Evolutionary conservation across 2,113 vertebrate species (phyloP).

Genomic region (Rallus limicola): DNA sequence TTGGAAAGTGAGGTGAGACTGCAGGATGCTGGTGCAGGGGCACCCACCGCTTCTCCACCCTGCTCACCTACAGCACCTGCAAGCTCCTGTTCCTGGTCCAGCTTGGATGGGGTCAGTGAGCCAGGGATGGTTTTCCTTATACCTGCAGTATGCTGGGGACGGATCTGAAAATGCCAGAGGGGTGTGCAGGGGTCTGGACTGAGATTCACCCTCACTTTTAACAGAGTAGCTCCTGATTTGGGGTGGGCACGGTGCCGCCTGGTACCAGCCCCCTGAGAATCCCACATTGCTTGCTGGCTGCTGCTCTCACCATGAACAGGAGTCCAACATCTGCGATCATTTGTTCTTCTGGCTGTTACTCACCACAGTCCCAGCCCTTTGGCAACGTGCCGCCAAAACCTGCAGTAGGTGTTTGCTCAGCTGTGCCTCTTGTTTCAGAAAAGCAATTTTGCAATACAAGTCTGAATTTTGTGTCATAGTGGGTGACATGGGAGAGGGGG

Average conservation of each 20-base stretch:
- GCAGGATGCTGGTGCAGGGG: neutral
- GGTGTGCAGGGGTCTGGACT: neutral
- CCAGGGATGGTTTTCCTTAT: neutral
- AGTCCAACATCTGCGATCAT: neutral
- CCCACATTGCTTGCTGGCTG: neutral
- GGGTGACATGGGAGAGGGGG: neutral
- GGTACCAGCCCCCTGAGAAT: neutral
- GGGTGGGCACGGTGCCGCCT: fast-evolving
- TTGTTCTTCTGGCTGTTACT: neutral
- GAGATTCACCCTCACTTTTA: neutral
- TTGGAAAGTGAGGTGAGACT: neutral
- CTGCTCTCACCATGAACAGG: fast-evolving
- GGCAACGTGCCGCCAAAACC: fast-evolving
- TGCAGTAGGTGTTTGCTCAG: neutral
- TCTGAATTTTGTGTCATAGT: neutral
- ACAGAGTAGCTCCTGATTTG: neutral
- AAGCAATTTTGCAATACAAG: neutral
- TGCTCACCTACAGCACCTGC: neutral
- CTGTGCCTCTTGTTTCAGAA: neutral
- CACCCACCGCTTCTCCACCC: neutral
- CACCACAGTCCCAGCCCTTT: fast-evolving
- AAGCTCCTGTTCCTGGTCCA: neutral
- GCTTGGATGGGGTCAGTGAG: neutral
- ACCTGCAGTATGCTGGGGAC: neutral
- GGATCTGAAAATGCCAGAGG: neutral